Evolutionary conservation across 2,888 invertebrate species (phyloP), one percentile per base, ranked within the genome.

Genomic region (Mantis religiosa): DNA sequence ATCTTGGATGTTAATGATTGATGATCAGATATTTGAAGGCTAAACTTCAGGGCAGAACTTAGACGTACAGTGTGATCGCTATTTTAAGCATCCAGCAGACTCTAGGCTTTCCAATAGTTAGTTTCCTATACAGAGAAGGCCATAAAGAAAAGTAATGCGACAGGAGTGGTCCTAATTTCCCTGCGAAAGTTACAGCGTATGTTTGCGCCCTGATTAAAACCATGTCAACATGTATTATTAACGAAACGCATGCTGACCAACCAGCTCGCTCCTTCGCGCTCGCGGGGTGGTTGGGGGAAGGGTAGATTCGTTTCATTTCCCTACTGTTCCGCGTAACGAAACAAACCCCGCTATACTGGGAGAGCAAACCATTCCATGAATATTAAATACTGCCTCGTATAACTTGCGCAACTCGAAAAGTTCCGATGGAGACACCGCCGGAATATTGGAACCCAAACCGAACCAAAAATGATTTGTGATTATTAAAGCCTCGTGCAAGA

Each of bases 381-480:
- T 87, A 87, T 87, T 87, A 87, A 87, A 87, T 87, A 87, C 87
- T n/a, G 30, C 14, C 82, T 87, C 81, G 82, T 82, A 87, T 87
- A 87, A 87, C 87, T 87, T 82, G 34, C 86, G 54, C 34, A 85
- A 85, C 27, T 85, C 85, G 30, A 27, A 81, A 86, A 87, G 87
- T 87, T 87, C 82, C 87, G 81, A 87, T 82, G 54, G 71, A 86
- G 54, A 71, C 27, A 28, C 54, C 47, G 14, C 27, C 54, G 71
- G 54, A 86, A 86, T 86, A 86, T 86, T 86, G 86, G 86, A 86
- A 30, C 81, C 28, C 86, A 86, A 86, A 87, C 87, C 88, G 47
- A 71, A 82, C 83, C 89, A 88, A 89, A 89, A 89, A 89, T 89
- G 89, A 89, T 89, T 89, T 89, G 89, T 89, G 89, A 88, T 89